Evolutionary conservation across 2,888 invertebrate genomes (phyloP), one percentile per base, ranked within the genome.

Genomic region (Rhamnusium bicolor): DNA sequence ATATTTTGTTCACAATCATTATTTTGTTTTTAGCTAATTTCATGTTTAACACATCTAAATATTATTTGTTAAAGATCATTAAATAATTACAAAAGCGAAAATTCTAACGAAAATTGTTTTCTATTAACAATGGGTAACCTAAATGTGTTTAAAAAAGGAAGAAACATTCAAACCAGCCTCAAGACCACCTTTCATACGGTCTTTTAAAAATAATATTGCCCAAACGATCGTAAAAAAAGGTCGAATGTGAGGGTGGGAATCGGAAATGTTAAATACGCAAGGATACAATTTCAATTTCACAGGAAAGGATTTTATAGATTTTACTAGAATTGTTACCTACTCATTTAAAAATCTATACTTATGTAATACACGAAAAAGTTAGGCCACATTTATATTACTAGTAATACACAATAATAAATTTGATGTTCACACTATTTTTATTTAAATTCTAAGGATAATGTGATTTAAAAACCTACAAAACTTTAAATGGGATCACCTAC

Each of bases 221-320:
- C 12, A 0, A 46, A 21, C 19, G 61, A 21, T 16, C n/a, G 24
- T 46, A 46, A 61, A 61, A n/a, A 58, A 61, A 61, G 46, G 46
- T 16, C 61, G 12, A 61, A 21, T 46, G 32, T 32, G 61, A 61
- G 61, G 61, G 61, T 61, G 46, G 61, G 61, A 61, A 61, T 46
- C 61, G 40, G 46, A 61, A 21, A 61, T 61, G 21, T 40, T 21
- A 51, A 51, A 51, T 61, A 46, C 61, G 1, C 7, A 16, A 6
- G 46, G 61, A 40, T 21, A 46, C 61, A 61, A 14, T 61, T 46
- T 29, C 46, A 40, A 21, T 21, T 56, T 29, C 56, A 29, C 29
- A 56, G 29, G 56, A 18, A 19, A 32, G n/a, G 46, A 18, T 46
- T 21, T 56, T 3, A 18, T 12, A 29, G 46, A n/a, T 19, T 61